These are phyloP conservation scores for Dilophus febrilis DNA, from an alignment of 2,888 invertebrate species.

Conservation along the genomic window DNA sequence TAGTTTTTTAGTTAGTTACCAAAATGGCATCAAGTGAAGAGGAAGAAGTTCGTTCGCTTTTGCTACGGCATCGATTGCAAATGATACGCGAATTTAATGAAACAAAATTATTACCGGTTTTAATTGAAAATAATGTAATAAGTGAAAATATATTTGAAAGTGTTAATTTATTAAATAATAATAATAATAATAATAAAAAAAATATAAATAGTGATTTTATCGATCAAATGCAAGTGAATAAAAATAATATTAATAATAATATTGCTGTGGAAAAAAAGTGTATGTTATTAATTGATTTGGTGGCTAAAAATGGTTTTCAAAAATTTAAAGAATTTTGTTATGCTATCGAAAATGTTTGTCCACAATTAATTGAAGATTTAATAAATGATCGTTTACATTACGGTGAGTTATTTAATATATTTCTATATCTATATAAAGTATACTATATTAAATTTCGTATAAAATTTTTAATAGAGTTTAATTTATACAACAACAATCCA, in stretches of 20 bases:
- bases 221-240: neutral
- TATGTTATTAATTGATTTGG: conserved; percentile 40
- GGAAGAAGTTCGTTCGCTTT: conserved; percentile 38
- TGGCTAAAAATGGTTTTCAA: conserved; percentile 41
- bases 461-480: no score
- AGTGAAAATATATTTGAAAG: conserved; percentile 34
- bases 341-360: conserved; percentile 43
- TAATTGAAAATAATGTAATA: conserved; percentile 47
- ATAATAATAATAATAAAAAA: no score
- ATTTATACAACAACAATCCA: no score
- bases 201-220: conserved; percentile 9
- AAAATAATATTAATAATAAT: conserved; percentile 13
- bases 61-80: conserved; percentile 42
- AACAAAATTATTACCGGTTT: conserved; percentile 42
- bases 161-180: no score
- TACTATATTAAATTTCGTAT: no score
- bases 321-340: conserved; percentile 43
- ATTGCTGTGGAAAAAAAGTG: conserved; percentile 36
- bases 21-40: conserved; percentile 16
- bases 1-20: no score
- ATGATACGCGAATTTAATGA: conserved; percentile 43
- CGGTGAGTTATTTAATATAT: conserved; percentile 20
- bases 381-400: conserved; percentile 38
- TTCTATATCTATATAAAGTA: no score
- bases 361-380: conserved; percentile 42